Percentiles rank a stretch among this genome's conserved stretches.
These are phyloP conservation scores for Heliconius nattereri DNA, from an alignment of 1,140 invertebrate species.

Conservation along the genomic window DNA sequence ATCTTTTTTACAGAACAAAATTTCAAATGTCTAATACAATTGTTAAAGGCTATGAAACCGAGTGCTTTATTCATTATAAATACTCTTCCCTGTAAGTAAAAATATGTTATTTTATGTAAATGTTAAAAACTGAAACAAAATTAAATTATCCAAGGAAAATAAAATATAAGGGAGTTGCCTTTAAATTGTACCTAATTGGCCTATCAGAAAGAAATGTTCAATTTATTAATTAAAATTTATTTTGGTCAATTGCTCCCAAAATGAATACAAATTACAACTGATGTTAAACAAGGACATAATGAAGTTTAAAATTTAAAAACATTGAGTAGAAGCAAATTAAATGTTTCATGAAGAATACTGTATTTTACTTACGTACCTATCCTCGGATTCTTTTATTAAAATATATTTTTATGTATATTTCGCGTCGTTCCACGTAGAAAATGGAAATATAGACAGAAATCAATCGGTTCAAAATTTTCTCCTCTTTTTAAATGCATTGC, in stretches of 20 bases:
- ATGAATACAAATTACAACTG: conserved; percentile 25
- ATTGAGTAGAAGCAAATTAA: conserved; percentile 66
- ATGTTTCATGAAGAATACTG: conserved; percentile 55
- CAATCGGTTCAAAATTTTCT: too few species aligned
- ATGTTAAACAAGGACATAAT: conserved; percentile 24
- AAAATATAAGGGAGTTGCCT: not conserved
- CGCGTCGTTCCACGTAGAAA: too few species aligned
- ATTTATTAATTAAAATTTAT: conserved; percentile 25
- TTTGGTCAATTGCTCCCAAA: conserved; percentile 23
- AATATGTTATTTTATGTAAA: conserved; percentile 10
- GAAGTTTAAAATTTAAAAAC: conserved; percentile 23
- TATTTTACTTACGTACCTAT: conserved; percentile 44
- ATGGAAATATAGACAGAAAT: too few species aligned
- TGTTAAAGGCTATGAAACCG: conserved; percentile 14
- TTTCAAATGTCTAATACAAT: conserved; percentile 4
- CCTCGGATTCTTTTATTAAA: not conserved
- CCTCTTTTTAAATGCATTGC: too few species aligned
- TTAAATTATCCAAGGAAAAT: not conserved
- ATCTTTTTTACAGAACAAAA: conserved; percentile 11
- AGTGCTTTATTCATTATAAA: conserved; percentile 18
- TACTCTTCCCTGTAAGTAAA: conserved; percentile 9
- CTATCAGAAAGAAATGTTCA: conserved; percentile 20
- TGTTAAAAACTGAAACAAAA: conserved; percentile 5
- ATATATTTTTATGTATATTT: not conserved
- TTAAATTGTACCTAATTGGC: conserved; percentile 29